Evolutionary conservation across 1,140 invertebrate species (phyloP), one percentile per base, ranked within the genome.

Genomic region (Drosophila pachea): DNA sequence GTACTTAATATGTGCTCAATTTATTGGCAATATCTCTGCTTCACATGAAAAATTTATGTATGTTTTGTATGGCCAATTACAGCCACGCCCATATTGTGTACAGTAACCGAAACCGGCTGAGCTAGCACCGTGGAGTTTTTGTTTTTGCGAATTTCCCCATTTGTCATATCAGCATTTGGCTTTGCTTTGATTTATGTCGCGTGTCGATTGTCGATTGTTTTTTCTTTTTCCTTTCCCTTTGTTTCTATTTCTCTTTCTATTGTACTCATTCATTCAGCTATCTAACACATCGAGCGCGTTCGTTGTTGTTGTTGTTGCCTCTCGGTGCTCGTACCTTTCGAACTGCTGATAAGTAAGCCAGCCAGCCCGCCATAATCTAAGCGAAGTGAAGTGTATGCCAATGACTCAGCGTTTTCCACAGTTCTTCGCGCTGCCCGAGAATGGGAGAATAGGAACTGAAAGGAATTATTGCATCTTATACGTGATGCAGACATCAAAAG

Each of bases 1-100:
- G 62, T 76, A 45, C 69, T 45, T 72, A 68, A 77, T 82, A 52
- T 65, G 38, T 40, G 66, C 49, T 70, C 79, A 83, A 83, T 83
- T 83, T 83, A 83, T 83, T 86, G 76, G 65, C 79, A 73, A 83
- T 83, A 86, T 74, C 69, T 79, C 56, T 59, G 40, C 35, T 65
- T 48, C 68, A 67, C 54, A 65, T 43, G 35, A 22, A 3, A 16
- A 59, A 68, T 40, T 58, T 54, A 68, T 71, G 45, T 52, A n/a
- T 68, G 42, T 47, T 43, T 4, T 53, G 35, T 49, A 2, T 22
- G 62, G 8, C 45, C 38, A 12, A 45, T 45, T 31, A 11, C 22
- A 7, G 59, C 35, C 49, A 54, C 58, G 43, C 58, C 61, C 52
- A 32, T 3, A 33, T 12, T 33, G 7, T 2, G 33, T 6, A 38